These are phyloP conservation scores for Pao palembangensis DNA, from an alignment of 2,113 vertebrate genomes.

Conservation along the genomic window DNA sequence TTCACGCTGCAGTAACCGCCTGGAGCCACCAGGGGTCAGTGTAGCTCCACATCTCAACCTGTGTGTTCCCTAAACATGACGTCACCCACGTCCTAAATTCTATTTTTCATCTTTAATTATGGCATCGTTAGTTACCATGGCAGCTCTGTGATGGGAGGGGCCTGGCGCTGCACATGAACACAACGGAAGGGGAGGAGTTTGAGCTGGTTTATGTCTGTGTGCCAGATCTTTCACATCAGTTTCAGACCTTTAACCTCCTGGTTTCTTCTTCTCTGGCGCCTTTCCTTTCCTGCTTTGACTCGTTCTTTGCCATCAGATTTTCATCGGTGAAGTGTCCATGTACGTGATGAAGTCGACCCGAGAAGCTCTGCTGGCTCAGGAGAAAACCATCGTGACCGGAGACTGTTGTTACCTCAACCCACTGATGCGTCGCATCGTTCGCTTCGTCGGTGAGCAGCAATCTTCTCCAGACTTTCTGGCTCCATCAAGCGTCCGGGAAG, in stretches of 20 bases:
- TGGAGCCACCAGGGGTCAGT: constrained; percentile 53
- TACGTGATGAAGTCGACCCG: constrained; percentile 96
- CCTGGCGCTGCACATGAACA: too few relatives aligned
- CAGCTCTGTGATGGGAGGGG: too few relatives aligned
- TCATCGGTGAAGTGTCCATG: constrained; percentile 95
- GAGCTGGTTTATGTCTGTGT: neutral
- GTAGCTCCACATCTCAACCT: neutral
- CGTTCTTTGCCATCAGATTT: constrained; percentile 76
- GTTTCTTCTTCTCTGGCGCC: neutral
- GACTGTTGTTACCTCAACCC: constrained; percentile 99
- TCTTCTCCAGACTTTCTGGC: too few relatives aligned
- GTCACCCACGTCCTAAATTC: constrained; percentile 6
- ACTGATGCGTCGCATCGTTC: constrained; percentile 88
- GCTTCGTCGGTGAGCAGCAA: constrained; percentile 87
- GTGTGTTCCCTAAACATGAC: neutral
- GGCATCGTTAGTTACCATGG: too few relatives aligned
- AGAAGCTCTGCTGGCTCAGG: constrained; percentile 88
- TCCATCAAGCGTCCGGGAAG: too few relatives aligned
- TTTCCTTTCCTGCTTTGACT: neutral
- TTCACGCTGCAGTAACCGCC: neutral
- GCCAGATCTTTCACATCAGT: too few relatives aligned
- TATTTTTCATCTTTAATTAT: constrained; percentile 8
- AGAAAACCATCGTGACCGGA: constrained; percentile 96
- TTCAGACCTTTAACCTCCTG: too few relatives aligned
- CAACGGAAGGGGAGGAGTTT: neutral